Evolutionary conservation across 2,888 invertebrate species (phyloP), one percentile per base, ranked within the genome.

Genomic region (Caenorhabditis doughertyi): DNA sequence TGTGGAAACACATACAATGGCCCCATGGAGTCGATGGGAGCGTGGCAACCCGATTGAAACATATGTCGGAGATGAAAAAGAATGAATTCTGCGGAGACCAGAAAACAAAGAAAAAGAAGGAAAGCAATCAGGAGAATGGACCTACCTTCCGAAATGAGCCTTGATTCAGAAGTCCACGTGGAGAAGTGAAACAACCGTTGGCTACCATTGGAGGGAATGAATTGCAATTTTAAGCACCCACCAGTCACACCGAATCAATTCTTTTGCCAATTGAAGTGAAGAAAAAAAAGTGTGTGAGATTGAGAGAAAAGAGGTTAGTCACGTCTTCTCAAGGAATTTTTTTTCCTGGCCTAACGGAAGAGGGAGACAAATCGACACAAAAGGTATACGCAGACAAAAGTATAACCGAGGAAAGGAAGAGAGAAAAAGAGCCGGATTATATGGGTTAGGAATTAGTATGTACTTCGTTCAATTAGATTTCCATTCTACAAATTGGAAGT

Each of bases 151-250:
- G 68, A 60, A 83, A 73, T 9, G 79, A 83, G 29, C 67, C 60
- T 44, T 77, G 82, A 39, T 55, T 70, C 25, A 70, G 62, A 21
- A 81, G 65, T 4, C 67, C 67, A 5, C 77, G 56, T 29, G 82
- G 79, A 1, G 82, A 83, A 0, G 79, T 72, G 64, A 79, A 83
- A 65, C 82, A 79, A 64, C 82, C 77, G 51, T 83, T 79, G 55
- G 72, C 82, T 53, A 79, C 77, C 72, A 72, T 79, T 72, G 27
- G 18, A 39, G 18, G 21, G 29, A 64, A 47, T 18, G 27, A 18
- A 47, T 18, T 47, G 18, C 7, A 29, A 32, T n/a, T n/a, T n/a
- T 39, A 29, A 64, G 32, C 16, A 32, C 8, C 2, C 21, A 16
- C 39, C 51, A 53, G 51, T 64, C 47, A 32, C 47, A 68, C 60